phyloP scores from a whole-genome alignment of 2,888 invertebrate species.

The Siphonodentalium dalli region DNA sequence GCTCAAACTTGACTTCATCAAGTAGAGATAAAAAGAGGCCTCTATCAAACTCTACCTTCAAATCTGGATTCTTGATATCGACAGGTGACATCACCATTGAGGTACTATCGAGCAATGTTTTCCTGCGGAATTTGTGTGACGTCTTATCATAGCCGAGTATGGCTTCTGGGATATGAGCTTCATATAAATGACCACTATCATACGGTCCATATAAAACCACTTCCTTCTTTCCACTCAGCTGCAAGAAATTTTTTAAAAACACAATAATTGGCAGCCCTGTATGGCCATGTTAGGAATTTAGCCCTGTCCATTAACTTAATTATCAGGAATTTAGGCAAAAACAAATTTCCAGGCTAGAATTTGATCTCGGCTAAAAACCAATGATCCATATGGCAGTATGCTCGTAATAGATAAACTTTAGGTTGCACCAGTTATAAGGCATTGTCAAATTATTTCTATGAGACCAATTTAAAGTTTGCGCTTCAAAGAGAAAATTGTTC shows the following conservation, averaged over 20 bases:
- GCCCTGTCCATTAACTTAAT: neutral
- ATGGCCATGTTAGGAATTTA: neutral
- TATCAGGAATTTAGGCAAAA: too few species aligned
- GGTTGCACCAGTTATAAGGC: too few species aligned
- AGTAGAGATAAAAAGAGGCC: neutral
- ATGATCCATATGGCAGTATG: too few species aligned
- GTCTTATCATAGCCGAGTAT: slow-evolving; percentile 40
- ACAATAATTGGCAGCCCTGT: neutral
- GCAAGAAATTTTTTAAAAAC: slow-evolving; percentile 13
- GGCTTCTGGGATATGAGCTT: slow-evolving; percentile 61
- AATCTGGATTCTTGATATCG: slow-evolving; percentile 51
- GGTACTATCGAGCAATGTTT: slow-evolving; percentile 52
- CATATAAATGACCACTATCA: slow-evolving; percentile 53
- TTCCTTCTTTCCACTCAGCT: slow-evolving; percentile 60
- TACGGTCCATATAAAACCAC: slow-evolving; percentile 59
- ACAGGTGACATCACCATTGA: slow-evolving; percentile 64
- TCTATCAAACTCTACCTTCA: slow-evolving; percentile 38
- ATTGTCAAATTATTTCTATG: too few species aligned
- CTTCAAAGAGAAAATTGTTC: too few species aligned
- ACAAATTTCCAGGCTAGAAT: too few species aligned
- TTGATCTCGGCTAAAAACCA: too few species aligned
- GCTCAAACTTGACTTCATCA: too few species aligned
- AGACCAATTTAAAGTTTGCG: too few species aligned
- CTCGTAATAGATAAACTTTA: too few species aligned
- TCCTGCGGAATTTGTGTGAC: slow-evolving; percentile 41